phyloP scores from a whole-genome alignment of 2,888 invertebrate genomes.

The Drosophila algonquin region DNA sequence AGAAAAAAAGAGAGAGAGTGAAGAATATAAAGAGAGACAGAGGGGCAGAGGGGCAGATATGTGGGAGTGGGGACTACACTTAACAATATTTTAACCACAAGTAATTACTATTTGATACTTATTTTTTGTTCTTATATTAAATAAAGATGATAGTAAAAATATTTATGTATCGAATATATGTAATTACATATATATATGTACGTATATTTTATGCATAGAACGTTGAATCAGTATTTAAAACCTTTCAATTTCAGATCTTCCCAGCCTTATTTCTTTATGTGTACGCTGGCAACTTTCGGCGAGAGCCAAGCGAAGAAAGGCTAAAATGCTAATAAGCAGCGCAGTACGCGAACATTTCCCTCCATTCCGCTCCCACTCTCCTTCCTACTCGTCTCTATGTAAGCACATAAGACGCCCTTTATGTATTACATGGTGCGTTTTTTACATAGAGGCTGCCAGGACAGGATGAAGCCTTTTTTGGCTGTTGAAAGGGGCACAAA shows the following conservation, averaged over 20 bases:
- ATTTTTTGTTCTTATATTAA: background rate
- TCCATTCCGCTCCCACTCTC: conserved; percentile 34
- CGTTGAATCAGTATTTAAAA: background rate
- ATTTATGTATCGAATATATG: background rate
- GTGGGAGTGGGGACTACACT: conserved; percentile 20
- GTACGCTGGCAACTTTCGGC: conserved; percentile 16
- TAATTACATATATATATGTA: too few relatives aligned
- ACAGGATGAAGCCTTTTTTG: conserved; percentile 56
- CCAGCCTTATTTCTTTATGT: conserved; percentile 5
- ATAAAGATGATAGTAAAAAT: background rate
- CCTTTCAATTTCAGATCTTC: background rate
- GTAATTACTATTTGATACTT: background rate
- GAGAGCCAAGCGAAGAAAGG: conserved; percentile 64
- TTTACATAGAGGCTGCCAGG: conserved; percentile 60
- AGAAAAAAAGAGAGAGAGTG: background rate
- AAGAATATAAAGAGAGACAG: background rate
- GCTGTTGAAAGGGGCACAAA: conserved; percentile 74
- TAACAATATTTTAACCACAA: background rate
- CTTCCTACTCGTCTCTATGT: conserved; percentile 49
- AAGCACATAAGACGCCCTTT: conserved; percentile 67
- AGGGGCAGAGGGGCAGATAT: background rate
- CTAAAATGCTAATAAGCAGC: conserved; percentile 77
- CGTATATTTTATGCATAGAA: background rate
- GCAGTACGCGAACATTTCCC: conserved; percentile 36
- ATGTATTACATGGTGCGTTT: conserved; percentile 73